Conservation (phyloP, 37 sponge, comb jelly and placozoan species). For the Corticium candelabrum region DNA sequence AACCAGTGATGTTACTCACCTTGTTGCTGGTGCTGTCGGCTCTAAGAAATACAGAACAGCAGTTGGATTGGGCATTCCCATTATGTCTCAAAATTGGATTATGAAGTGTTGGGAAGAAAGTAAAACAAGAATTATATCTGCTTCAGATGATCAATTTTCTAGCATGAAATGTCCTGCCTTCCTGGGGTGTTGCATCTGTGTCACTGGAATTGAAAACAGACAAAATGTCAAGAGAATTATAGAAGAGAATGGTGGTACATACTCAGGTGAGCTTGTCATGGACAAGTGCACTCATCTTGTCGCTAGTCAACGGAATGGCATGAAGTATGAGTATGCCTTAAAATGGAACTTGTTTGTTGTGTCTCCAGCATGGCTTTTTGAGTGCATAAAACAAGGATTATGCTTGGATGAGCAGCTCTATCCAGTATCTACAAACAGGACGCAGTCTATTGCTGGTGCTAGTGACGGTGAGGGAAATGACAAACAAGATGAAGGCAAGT, state of each 20-base stretch:
- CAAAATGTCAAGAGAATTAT: conserved; percentile 29
- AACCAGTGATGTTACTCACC: conserved; percentile 64
- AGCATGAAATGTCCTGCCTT: conserved; percentile 51
- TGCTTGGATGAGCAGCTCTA: conserved; percentile 56
- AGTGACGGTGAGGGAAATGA: no score
- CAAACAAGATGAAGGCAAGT: no score
- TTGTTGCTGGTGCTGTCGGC: conserved; percentile 77
- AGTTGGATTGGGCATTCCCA: conserved; percentile 36
- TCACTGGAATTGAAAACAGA: conserved; percentile 76
- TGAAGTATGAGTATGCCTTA: conserved; percentile 65
- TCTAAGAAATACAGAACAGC: conserved; percentile 81
- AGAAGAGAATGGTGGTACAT: conserved; percentile 61
- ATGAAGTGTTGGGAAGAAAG: conserved; percentile 22
- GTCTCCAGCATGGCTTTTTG: conserved; percentile 42
- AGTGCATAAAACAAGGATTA: conserved; percentile 44
- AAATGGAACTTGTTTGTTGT: conserved; percentile 64
- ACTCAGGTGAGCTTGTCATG: conserved; percentile 70
- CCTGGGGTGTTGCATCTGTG: conserved; percentile 61
- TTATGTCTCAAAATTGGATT: conserved; percentile 74
- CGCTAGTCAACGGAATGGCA: conserved; percentile 16
- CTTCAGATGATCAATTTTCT: conserved; percentile 6
- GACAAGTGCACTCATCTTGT: conserved; percentile 74
- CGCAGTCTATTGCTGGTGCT: no score
- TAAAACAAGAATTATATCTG: background rate
- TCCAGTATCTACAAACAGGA: no score